Percentiles rank a stretch among this genome's conserved stretches.
phyloP scores from a whole-genome alignment of 37 sponge, comb jelly and placozoan species.

The Beroe forskalii region DNA sequence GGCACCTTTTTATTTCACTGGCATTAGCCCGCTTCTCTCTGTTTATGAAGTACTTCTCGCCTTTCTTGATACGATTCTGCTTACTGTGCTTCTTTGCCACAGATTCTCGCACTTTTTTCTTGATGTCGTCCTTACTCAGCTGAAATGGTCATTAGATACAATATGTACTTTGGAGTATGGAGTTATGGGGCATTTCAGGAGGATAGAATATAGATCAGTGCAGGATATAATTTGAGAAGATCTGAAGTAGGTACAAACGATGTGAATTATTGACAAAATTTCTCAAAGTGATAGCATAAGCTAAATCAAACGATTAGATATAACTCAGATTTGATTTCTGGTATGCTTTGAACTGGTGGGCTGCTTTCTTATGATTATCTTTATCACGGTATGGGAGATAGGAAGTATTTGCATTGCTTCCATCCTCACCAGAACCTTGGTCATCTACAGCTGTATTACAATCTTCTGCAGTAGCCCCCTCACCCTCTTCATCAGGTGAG shows the following conservation, averaged over 20 bases:
- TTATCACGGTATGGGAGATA: conserved; percentile 43
- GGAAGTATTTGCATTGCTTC: background rate
- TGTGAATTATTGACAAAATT: no score
- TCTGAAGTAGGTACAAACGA: no score
- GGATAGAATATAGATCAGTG: no score
- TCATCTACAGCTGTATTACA: background rate
- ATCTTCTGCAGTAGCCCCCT: background rate
- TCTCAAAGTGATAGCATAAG: background rate
- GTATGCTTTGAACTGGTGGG: background rate
- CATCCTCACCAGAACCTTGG: conserved; percentile 44
- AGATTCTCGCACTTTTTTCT: conserved; percentile 37
- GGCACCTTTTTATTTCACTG: conserved; percentile 46
- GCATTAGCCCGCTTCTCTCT: conserved; percentile 8
- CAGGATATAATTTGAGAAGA: no score
- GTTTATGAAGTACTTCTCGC: conserved; percentile 58
- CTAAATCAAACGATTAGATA: background rate
- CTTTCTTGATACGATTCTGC: conserved; percentile 54
- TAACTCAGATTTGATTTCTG: conserved; percentile 27
- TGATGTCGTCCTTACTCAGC: conserved; percentile 35
- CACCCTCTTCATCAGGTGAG: background rate
- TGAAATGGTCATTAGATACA: background rate
- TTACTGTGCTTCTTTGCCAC: conserved; percentile 22
- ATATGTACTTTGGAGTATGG: background rate
- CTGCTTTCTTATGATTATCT: conserved; percentile 4
- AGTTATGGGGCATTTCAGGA: no score